Evolutionary conservation across 2,113 vertebrate species (phyloP).

Genomic region (Ramphastos sulfuratus): DNA sequence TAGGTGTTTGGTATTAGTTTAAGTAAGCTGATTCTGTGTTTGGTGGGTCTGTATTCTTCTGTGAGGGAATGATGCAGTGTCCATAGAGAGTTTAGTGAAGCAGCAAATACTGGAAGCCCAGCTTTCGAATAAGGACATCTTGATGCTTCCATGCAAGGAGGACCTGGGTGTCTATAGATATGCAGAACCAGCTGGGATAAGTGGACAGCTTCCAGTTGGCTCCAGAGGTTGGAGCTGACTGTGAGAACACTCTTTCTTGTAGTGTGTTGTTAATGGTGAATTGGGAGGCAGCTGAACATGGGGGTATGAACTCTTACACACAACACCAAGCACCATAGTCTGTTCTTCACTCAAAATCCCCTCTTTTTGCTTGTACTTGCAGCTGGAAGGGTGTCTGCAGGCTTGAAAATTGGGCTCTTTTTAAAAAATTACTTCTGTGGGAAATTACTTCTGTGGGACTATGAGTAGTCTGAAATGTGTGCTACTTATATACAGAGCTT

Average conservation of each 20-base stretch:
- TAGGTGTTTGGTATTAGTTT: background rate
- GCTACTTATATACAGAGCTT: conserved; percentile 45
- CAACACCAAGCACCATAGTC: background rate
- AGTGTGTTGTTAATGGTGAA: background rate
- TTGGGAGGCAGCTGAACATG: background rate
- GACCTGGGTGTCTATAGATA: background rate
- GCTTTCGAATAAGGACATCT: background rate
- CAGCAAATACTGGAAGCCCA: background rate
- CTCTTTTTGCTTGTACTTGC: background rate
- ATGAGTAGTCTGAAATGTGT: conserved; percentile 17
- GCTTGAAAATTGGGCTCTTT: conserved; percentile 42
- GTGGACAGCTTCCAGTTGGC: background rate
- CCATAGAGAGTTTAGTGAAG: background rate
- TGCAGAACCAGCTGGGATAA: background rate
- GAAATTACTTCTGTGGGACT: conserved; percentile 10
- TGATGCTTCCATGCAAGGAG: background rate
- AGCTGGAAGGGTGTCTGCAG: conserved; percentile 6
- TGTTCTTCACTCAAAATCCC: background rate
- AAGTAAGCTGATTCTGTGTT: background rate
- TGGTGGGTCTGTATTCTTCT: background rate
- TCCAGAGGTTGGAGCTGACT: background rate
- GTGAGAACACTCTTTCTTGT: background rate
- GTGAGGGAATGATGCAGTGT: background rate
- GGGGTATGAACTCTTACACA: background rate
- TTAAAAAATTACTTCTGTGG: background rate